Base-by-base conservation (phyloP, 2,888 invertebrate genomes). In the Epinotia brunnichana region DNA sequence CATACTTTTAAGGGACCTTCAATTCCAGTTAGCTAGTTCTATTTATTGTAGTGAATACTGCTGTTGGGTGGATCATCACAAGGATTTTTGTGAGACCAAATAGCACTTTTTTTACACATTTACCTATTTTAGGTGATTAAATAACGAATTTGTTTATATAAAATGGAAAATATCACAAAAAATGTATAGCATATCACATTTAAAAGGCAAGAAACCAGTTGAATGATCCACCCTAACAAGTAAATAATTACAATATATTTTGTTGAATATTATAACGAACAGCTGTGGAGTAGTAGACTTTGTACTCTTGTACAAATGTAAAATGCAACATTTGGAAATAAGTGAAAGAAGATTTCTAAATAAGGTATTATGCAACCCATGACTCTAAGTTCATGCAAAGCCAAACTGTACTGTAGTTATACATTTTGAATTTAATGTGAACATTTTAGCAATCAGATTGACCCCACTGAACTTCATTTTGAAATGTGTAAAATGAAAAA, bases 1-100 rank as follows among this genome's bases (percentile, higher is more conserved):
- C 88, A 90, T 93, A 93, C 91, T 92, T 92, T 89, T 92, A 92
- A 92, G 93, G 93, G 92, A 92, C 93, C 92, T 92, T 91, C 87
- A 92, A 92, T 92, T 92, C 92, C 92, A 92, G 86, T 92, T 92
- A 92, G 92, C 87, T 92, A 92, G 91, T 90, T 91, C 90, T 91
- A 92, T 90, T 89, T 91, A 91, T 90, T 91, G 91, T 93, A 92
- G 91, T 88, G 79, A 86, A 87, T 87, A 88, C 87, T 85, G 83
- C 88, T 85, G 74, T 87, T 87, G 87, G 90, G 85, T 89, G 91
- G 88, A 90, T 90, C 90, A 86, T 84, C 81, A 78, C 80, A 82
- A 80, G 79, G 85, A 84, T 87, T 90, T 90, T 90, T 89, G 87
- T 87, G 79, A 84, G 92, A 93, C 92, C 92, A 92, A 92, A 90